phyloP scores from a whole-genome alignment of 2,888 invertebrate genomes.

The Prionchulus punctatus region DNA sequence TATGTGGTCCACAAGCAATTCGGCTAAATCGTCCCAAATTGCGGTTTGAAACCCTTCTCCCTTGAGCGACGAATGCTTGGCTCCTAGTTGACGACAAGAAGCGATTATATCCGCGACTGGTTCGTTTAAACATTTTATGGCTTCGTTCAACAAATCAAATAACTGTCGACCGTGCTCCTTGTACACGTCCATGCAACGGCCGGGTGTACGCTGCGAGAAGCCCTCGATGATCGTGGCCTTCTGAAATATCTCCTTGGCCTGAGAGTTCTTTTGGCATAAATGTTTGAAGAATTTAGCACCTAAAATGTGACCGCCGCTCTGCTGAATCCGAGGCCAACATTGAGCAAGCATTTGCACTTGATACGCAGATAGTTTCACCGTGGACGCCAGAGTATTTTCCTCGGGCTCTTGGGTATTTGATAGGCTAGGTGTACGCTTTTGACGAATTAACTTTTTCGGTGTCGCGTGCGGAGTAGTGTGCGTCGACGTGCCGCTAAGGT shows the following conservation, averaged over 20 bases:
- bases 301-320: background rate
- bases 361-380: background rate
- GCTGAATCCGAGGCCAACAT: constrained; percentile 6
- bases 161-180: background rate
- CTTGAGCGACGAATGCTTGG: background rate
- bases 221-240: background rate
- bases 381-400: background rate
- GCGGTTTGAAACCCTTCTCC: background rate
- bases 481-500: too few species aligned
- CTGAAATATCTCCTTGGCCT: background rate
- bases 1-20: background rate
- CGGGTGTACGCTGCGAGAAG: too few species aligned
- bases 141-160: background rate
- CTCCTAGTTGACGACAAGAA: background rate
- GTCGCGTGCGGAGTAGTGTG: too few species aligned
- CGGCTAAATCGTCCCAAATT: background rate
- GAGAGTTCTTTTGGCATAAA: background rate
- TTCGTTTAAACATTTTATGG: background rate
- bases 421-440: too few species aligned
- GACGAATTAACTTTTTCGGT: too few species aligned
- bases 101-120: background rate
- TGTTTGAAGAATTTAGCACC: background rate
- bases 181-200: background rate
- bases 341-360: background rate
- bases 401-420: too few species aligned